Evolutionary conservation across 2,888 invertebrate genomes (phyloP).

Genomic region (Morpho deidamia): DNA sequence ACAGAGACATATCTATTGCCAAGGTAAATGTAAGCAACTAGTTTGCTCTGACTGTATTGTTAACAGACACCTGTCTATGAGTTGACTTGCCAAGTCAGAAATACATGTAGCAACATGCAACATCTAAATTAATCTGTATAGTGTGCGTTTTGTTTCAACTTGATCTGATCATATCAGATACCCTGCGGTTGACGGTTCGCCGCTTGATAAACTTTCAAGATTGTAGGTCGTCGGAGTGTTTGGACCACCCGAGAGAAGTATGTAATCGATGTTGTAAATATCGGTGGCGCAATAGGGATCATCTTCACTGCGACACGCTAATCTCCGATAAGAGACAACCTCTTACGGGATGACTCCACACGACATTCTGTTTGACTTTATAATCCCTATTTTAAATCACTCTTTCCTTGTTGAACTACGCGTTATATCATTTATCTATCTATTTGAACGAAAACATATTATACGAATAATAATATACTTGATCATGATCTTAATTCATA

Average conservation of each 20-base stretch:
- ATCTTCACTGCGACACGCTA: conserved; percentile 43
- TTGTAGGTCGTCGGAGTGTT: conserved; percentile 41
- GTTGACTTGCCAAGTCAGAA: conserved; percentile 26
- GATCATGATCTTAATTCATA: not conserved
- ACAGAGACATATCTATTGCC: conserved; percentile 31
- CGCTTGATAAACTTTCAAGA: conserved; percentile 56
- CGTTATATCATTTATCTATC: not conserved
- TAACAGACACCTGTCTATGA: conserved; percentile 23
- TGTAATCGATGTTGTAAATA: conserved; percentile 60
- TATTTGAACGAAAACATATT: not conserved
- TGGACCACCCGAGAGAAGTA: conserved; percentile 60
- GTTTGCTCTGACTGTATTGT: conserved; percentile 25
- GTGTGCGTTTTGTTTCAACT: conserved; percentile 31
- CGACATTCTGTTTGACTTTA: conserved; percentile 40
- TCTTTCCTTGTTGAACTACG: not conserved
- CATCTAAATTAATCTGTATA: conserved; percentile 32
- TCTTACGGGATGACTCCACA: conserved; percentile 33
- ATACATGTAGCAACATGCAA: conserved; percentile 30
- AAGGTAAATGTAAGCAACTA: conserved; percentile 30
- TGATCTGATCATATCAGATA: conserved; percentile 44
- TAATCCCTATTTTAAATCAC: conserved; percentile 34
- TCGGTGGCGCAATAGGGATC: conserved; percentile 62
- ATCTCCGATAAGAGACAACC: conserved; percentile 54
- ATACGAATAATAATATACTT: too few species aligned
- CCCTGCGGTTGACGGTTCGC: conserved; percentile 49